Base-by-base conservation (phyloP, 2,888 invertebrate genomes). In the Alcis repandata region DNA sequence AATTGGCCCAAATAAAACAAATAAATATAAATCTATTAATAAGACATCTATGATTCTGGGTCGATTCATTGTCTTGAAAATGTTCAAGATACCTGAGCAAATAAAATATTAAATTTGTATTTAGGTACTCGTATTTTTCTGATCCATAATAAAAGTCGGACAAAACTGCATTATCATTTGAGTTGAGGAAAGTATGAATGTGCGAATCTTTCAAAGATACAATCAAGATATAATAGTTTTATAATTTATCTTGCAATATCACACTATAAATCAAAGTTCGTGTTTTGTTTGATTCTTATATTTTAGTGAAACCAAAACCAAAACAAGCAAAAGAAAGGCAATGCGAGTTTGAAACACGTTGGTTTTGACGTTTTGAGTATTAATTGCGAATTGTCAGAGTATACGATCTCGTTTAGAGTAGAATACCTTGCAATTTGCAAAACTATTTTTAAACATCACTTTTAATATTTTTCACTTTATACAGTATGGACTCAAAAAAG, bases 1-100 rank as follows among this genome's bases (percentile, higher is more conserved):
- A 48, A 52, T 62, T 58, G 68, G 19, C 43, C 56, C 27, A 62
- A 53, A 54, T 60, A 41, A 19, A 48, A 48, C 22, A 41, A 61
- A 52, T 63, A 6, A 27, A 2, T 27, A 27, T 27, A 2, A 58
- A 68, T 54, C 32, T 53, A 64, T 68, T 68, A 70, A 72, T 73
- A 68, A 60, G 66, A 48, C 9, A 1, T 7, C 63, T 56, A 52
- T 15, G 7, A 17, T 61, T 54, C 46, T 27, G 53, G 52, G 59
- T 48, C 36, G 15, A 36, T 11, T 1, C 9, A 36, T 36, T 36
- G 36, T 36, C 2, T 36, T 36, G 6, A 9, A 36, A 36, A 36
- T 36, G 36, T 11, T 8, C 9, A 36, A 9, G 3, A 36, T n/a
- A n/a, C n/a, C n/a, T n/a, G n/a, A n/a, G n/a, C n/a, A n/a, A n/a